phyloP scores from a whole-genome alignment of 2,797 vertebrate genomes.

The Eulemur rubriventer region DNA sequence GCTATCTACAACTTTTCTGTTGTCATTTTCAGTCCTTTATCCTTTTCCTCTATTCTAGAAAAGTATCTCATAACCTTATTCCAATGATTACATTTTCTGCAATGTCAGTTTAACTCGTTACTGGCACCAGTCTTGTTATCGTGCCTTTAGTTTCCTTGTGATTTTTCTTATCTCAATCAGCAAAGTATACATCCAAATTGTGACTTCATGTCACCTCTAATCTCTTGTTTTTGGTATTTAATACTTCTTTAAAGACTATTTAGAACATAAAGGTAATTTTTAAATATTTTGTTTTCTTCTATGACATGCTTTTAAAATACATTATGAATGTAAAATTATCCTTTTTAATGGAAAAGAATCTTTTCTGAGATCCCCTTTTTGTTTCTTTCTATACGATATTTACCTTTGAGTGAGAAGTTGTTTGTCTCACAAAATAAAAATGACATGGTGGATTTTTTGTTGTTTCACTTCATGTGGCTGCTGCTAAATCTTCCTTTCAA shows the following conservation, averaged over 20 bases:
- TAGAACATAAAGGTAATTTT: background rate
- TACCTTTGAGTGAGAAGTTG: background rate
- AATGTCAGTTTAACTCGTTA: background rate
- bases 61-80: background rate
- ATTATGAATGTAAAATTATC: background rate
- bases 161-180: background rate
- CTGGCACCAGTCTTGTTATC: rapidly evolving
- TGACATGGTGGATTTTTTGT: background rate
- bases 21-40: background rate
- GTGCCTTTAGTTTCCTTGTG: background rate
- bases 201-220: background rate
- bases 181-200: background rate
- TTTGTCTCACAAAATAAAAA: background rate
- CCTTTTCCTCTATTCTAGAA: background rate
- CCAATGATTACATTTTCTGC: background rate
- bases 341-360: background rate
- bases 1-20: background rate
- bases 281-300: background rate
- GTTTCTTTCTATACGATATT: background rate
- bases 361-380: background rate
- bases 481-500: background rate
- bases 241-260: background rate
- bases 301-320: background rate
- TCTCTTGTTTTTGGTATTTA: background rate
- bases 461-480: background rate